Evolutionary conservation across 2,797 vertebrate species (phyloP).

Genomic region (Alca torda): DNA sequence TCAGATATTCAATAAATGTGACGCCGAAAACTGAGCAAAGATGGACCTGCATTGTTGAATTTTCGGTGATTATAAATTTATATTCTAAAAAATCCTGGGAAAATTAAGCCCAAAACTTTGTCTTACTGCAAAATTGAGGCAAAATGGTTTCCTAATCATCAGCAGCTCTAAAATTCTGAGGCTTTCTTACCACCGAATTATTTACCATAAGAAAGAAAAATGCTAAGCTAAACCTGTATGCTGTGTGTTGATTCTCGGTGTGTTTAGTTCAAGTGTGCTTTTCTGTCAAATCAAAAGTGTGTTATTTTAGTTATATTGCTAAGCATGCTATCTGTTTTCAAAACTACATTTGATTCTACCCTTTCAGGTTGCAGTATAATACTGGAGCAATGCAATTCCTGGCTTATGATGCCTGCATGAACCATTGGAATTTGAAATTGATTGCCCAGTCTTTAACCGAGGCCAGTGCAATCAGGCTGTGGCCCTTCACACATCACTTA

Average conservation of each 20-base stretch:
- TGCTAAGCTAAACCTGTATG: background rate
- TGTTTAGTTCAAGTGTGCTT: background rate
- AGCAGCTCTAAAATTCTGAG: background rate
- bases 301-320: background rate
- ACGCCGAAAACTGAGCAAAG: background rate
- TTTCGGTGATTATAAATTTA: background rate
- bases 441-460: background rate
- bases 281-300: background rate
- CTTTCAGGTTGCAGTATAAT: background rate
- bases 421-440: background rate
- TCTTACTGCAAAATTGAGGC: background rate
- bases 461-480: background rate
- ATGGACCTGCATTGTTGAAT: background rate
- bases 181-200: background rate
- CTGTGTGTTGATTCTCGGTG: fast-evolving
- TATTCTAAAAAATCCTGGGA: background rate
- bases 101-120: background rate
- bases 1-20: background rate
- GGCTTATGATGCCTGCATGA: background rate
- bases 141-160: background rate
- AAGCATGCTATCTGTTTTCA: background rate
- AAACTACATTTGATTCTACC: background rate
- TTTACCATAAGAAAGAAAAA: background rate
- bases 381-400: background rate
- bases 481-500: background rate